Evolutionary conservation across 2,113 vertebrate genomes (phyloP).

Genomic region (Pachycephala philippinensis): DNA sequence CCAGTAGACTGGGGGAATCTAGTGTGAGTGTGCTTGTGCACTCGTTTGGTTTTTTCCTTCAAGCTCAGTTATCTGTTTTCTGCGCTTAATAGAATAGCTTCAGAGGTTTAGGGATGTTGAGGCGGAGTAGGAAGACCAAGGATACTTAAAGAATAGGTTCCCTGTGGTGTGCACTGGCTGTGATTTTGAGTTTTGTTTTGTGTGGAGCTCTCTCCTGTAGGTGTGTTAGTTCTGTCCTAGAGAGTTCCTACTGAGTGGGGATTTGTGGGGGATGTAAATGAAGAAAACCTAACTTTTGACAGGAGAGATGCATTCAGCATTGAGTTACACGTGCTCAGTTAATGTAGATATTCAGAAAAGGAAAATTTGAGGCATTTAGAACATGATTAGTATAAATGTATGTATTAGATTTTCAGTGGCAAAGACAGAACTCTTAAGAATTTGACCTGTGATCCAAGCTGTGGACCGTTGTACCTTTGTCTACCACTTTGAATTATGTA

Average conservation of each 20-base stretch:
- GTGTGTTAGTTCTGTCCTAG: not conserved
- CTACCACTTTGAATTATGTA: not conserved
- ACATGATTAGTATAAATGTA: not conserved
- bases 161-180: not conserved
- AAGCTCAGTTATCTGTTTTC: not conserved
- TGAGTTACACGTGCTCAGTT: not conserved
- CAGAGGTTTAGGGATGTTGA: not conserved
- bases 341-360: not conserved
- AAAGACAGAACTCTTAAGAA: not conserved
- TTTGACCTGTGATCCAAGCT: not conserved
- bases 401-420: not conserved
- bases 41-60: not conserved
- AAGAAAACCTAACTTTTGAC: not conserved
- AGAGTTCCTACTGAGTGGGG: not conserved
- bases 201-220: not conserved
- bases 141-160: not conserved
- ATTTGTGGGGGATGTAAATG: not conserved
- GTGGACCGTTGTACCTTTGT: not conserved
- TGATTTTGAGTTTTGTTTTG: not conserved
- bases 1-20: not conserved
- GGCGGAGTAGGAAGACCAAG: not conserved
- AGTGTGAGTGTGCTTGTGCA: not conserved
- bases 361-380: not conserved
- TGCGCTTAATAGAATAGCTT: not conserved
- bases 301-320: not conserved